Evolutionary conservation across 2,888 invertebrate genomes (phyloP).

Genomic region (Harpalus rubripes): DNA sequence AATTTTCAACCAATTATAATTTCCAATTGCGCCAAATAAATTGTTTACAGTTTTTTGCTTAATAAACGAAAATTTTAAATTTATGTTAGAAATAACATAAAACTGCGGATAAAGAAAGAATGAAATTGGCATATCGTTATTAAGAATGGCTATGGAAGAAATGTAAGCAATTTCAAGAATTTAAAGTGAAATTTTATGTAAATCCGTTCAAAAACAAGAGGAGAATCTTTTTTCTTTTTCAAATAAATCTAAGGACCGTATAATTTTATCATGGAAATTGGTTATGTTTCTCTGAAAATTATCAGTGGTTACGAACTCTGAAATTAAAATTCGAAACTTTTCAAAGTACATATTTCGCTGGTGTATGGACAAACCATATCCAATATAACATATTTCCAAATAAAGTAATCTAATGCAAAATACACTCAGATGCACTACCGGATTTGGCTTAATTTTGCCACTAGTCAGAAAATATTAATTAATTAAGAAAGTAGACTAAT

Average conservation of each 20-base stretch:
- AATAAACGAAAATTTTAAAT: conserved; percentile 6
- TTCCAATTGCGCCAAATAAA: neutral
- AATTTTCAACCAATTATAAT: neutral
- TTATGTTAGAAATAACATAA: neutral
- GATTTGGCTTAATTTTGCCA: too few relatives aligned
- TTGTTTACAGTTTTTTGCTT: conserved; percentile 12
- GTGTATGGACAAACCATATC: too few relatives aligned
- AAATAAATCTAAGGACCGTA: conserved; percentile 46
- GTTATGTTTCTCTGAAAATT: conserved; percentile 12
- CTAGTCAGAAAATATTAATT: too few relatives aligned
- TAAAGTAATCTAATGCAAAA: too few relatives aligned
- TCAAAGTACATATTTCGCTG: too few relatives aligned
- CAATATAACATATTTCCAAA: too few relatives aligned
- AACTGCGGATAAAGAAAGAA: neutral
- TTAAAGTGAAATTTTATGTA: conserved; percentile 57
- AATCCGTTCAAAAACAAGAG: conserved; percentile 40
- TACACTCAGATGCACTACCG: too few relatives aligned
- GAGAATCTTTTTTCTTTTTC: conserved; percentile 37
- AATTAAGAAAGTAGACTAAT: too few relatives aligned
- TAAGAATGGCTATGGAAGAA: conserved; percentile 30
- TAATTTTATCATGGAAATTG: conserved; percentile 41
- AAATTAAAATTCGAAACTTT: neutral
- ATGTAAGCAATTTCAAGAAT: conserved; percentile 47
- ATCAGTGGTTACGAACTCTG: neutral
- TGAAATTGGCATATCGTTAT: conserved; percentile 41